A percentile compares a stretch with the other conserved stretches of the same genome.
phyloP scores from a whole-genome alignment of 2,113 vertebrate species.

The Bubo scandiacus region DNA sequence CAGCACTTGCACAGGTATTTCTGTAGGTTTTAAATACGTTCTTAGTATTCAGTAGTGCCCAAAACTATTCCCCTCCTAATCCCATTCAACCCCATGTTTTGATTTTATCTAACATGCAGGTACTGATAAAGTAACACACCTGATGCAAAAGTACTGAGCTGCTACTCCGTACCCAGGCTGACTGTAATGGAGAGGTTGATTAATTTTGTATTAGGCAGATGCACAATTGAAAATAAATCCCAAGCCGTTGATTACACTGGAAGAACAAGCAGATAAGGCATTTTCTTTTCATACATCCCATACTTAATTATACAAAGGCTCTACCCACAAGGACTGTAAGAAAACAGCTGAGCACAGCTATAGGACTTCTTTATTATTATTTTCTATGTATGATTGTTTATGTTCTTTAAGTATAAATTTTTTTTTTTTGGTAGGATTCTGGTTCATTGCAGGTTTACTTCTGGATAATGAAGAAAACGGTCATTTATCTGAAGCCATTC shows the following conservation, averaged over 20 bases:
- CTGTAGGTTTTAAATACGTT: not conserved
- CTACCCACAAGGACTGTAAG: not conserved
- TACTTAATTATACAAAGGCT: not conserved
- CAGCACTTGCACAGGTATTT: not conserved
- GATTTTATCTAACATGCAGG: not conserved
- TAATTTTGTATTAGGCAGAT: not conserved
- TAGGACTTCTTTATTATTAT: not conserved
- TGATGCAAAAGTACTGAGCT: not conserved
- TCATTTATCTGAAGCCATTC: not conserved
- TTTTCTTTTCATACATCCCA: not conserved
- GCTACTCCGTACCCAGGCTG: not conserved
- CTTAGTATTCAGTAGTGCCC: not conserved
- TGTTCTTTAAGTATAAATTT: not conserved
- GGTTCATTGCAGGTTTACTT: not conserved
- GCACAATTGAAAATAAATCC: not conserved
- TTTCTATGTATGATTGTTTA: not conserved
- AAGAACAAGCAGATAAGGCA: constrained; percentile 10
- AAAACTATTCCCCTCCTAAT: not conserved
- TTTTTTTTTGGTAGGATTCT: not conserved
- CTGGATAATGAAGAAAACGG: not conserved
- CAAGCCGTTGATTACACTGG: not conserved
- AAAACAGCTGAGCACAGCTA: not conserved
- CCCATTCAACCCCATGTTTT: not conserved
- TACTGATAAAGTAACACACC: not conserved
- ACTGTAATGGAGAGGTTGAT: not conserved